Percentiles rank a stretch among this genome's conserved stretches.
phyloP scores from a whole-genome alignment of 2,888 invertebrate species.

The Baccha elongata region DNA sequence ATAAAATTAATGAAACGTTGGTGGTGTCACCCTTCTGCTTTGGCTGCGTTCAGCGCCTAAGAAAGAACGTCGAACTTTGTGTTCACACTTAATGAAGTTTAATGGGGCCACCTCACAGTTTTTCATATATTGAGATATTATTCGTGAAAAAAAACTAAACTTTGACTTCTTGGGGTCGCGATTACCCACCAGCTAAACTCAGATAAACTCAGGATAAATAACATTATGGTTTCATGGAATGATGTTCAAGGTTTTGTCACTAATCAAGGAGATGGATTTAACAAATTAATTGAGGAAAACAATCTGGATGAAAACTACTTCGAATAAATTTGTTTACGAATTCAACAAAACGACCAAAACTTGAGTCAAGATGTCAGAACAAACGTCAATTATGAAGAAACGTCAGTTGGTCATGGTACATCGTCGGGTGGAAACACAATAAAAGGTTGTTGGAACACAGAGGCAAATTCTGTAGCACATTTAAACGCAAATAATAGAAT shows the following conservation, averaged over 20 bases:
- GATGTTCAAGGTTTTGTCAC: not conserved
- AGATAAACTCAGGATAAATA: too few relatives aligned
- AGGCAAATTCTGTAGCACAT: not conserved
- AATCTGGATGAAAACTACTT: not conserved
- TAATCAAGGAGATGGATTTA: not conserved
- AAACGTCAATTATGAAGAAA: not conserved
- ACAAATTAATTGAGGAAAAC: slow-evolving; percentile 1
- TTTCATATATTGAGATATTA: too few relatives aligned
- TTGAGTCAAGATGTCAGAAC: not conserved
- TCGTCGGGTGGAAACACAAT: slow-evolving; percentile 2
- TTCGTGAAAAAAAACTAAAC: too few relatives aligned
- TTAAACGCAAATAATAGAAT: not conserved
- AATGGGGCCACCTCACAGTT: too few relatives aligned
- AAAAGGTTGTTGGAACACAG: not conserved
- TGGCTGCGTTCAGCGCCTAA: too few relatives aligned
- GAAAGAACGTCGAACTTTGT: too few relatives aligned
- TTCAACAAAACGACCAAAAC: not conserved
- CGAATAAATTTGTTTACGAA: not conserved
- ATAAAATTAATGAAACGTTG: too few relatives aligned
- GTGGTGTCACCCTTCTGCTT: too few relatives aligned
- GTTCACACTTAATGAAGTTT: too few relatives aligned
- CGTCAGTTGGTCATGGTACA: not conserved
- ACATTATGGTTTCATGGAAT: not conserved
- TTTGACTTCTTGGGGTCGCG: too few relatives aligned
- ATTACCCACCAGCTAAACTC: too few relatives aligned